Conservation (phyloP, 2,797 vertebrate species). For the Heteromormyrus szaboi region DNA sequence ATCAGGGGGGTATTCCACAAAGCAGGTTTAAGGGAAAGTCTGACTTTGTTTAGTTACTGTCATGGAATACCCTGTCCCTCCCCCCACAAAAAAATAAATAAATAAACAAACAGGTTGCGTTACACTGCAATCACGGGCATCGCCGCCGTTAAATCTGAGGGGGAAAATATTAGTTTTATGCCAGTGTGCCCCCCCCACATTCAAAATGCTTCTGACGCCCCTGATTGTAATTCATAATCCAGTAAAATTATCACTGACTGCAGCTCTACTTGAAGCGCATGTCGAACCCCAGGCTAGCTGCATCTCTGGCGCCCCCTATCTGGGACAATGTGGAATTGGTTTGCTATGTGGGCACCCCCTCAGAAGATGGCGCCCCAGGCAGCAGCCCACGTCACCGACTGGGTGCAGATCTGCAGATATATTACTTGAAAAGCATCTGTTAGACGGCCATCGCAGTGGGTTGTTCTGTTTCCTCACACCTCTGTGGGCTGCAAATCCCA, state of each 20-base stretch:
- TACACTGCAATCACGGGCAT: background rate
- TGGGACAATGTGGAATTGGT: background rate
- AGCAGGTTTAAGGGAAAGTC: no score
- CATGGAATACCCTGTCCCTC: background rate
- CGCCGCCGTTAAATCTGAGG: no score
- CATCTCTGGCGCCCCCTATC: background rate
- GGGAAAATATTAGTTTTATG: no score
- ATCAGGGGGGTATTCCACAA: background rate
- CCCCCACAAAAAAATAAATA: background rate
- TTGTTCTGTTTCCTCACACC: background rate
- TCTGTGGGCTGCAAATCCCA: background rate
- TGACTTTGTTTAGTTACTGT: no score
- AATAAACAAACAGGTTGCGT: background rate
- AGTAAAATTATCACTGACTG: background rate
- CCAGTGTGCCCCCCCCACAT: no score
- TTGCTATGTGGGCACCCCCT: background rate
- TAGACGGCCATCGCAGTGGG: background rate
- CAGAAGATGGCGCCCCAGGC: background rate
- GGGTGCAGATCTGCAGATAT: background rate
- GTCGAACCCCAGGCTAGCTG: background rate
- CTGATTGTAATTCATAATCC: background rate
- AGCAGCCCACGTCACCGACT: background rate
- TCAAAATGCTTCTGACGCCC: no score
- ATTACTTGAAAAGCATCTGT: background rate
- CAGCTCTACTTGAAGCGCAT: background rate